Percentiles rank a stretch among this genome's conserved stretches.
These are phyloP conservation scores for Hemibagrus guttatus DNA, from an alignment of 2,797 vertebrate species.

Conservation along the genomic window DNA sequence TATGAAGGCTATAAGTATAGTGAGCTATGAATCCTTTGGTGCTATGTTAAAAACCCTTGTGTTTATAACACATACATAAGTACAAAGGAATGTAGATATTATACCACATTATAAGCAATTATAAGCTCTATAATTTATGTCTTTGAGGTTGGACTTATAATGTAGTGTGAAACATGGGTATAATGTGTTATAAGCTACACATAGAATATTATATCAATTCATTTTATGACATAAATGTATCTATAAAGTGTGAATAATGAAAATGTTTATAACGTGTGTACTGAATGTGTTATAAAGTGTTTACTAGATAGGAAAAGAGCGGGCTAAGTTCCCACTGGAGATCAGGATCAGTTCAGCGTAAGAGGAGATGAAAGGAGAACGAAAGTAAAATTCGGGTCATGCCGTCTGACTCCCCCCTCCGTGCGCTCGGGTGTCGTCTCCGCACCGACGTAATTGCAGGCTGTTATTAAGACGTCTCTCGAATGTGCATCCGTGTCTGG, in stretches of 20 bases:
- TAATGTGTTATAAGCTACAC: background rate
- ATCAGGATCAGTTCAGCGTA: background rate
- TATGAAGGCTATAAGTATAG: too few species aligned
- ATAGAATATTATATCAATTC: background rate
- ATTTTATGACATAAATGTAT: background rate
- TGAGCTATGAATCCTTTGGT: too few species aligned
- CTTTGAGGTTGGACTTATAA: too few species aligned
- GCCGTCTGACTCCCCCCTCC: slow-evolving; percentile 34
- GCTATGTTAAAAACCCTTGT: too few species aligned
- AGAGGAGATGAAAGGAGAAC: slow-evolving; percentile 8
- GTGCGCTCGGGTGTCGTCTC: slow-evolving; percentile 17
- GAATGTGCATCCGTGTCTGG: slow-evolving; percentile 47
- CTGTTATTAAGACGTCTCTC: slow-evolving; percentile 49
- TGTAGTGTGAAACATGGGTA: too few species aligned
- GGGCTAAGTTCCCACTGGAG: too few species aligned
- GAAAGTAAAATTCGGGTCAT: slow-evolving; percentile 47
- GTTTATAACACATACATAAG: background rate
- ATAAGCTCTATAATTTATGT: too few species aligned
- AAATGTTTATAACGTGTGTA: too few species aligned
- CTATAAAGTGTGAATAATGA: background rate
- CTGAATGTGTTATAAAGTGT: background rate
- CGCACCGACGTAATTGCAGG: slow-evolving; percentile 42
- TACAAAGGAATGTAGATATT: background rate
- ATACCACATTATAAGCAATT: too few species aligned
- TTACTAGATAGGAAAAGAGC: background rate